A percentile compares a stretch with the other conserved stretches of the same genome.
phyloP scores from a whole-genome alignment of 2,113 vertebrate species.

The Cochlearius cochlearius region DNA sequence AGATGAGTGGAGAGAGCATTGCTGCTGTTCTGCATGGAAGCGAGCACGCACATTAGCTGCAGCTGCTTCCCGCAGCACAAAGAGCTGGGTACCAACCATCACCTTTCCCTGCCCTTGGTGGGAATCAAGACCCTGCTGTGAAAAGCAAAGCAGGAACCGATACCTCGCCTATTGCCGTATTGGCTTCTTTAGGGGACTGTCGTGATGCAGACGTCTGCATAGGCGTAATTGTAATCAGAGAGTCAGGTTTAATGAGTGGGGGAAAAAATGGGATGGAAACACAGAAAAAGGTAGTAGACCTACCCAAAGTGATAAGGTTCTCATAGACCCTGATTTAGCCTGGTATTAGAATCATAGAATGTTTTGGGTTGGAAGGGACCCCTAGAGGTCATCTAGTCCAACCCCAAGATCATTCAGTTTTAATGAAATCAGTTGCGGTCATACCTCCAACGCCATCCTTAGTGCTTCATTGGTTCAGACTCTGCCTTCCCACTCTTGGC shows the following conservation, averaged over 20 bases:
- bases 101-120: background rate
- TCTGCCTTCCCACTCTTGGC: background rate
- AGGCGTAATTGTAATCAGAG: background rate
- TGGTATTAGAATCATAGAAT: background rate
- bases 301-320: background rate
- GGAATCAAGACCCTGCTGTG: background rate
- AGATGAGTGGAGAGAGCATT: background rate
- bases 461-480: background rate
- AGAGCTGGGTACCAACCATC: background rate
- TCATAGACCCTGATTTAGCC: fast-evolving
- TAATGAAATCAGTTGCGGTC: background rate
- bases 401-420: no score
- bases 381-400: no score
- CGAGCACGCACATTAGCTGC: background rate
- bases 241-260: fast-evolving
- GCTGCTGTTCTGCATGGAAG: background rate
- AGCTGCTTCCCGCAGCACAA: background rate
- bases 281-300: background rate
- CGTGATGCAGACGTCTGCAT: fast-evolving
- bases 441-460: background rate
- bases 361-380: no score
- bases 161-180: background rate
- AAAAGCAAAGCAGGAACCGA: background rate
- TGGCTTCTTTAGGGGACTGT: background rate
- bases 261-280: fast-evolving